Conservation (phyloP, 2,888 invertebrate species). For the Terebella lapidaria region DNA sequence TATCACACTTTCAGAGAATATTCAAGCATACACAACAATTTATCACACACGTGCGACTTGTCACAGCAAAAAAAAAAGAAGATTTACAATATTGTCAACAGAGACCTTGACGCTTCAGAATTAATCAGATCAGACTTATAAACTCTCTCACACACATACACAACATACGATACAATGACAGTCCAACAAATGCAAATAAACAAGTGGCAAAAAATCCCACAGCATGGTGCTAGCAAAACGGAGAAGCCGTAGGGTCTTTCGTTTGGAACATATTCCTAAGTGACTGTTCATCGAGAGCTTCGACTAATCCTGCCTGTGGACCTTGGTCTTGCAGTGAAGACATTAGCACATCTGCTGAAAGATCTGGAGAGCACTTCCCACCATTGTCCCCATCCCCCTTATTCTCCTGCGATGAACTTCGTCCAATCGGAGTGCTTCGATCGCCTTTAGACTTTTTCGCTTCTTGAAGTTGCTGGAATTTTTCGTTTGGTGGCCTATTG, state of each 20-base stretch:
- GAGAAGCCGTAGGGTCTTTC: constrained; percentile 54
- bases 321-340: background rate
- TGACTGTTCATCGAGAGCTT: background rate
- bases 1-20: no score
- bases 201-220: no score
- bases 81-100: no score
- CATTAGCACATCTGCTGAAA: background rate
- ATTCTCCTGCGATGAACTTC: background rate
- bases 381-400: background rate
- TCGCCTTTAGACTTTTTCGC: background rate
- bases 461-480: constrained; percentile 9
- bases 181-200: no score
- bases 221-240: constrained; percentile 48
- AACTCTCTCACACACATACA: no score
- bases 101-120: no score
- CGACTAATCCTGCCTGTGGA: background rate
- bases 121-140: no score
- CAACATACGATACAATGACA: no score
- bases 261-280: constrained; percentile 48
- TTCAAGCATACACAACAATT: no score
- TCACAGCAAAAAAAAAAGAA: no score
- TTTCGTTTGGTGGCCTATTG: constrained; percentile 30
- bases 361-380: background rate
- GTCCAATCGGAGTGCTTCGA: background rate
- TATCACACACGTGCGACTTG: no score